These are phyloP conservation scores for Sisyra terminalis DNA, from an alignment of 2,888 invertebrate species.

Conservation along the genomic window DNA sequence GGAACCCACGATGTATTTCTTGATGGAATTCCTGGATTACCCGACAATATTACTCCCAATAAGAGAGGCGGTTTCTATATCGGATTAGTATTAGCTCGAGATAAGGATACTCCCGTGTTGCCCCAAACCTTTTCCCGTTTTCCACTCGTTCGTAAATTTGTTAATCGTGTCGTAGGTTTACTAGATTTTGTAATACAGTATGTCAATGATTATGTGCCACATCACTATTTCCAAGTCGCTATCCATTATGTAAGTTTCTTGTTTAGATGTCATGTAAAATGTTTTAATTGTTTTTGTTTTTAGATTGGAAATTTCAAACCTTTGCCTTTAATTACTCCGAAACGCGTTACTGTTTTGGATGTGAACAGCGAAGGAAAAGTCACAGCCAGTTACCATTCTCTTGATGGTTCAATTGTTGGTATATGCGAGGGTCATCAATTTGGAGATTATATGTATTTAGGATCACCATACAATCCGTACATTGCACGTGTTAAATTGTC, in stretches of 20 bases:
- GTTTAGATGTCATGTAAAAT: no score
- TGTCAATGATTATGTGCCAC: constrained; percentile 45
- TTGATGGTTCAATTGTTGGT: constrained; percentile 32
- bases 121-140: constrained; percentile 37
- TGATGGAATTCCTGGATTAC: constrained; percentile 61
- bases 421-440: constrained; percentile 52
- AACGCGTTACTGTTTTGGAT: constrained; percentile 40
- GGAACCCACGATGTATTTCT: constrained; percentile 67
- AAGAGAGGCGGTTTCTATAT: constrained; percentile 51
- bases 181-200: constrained; percentile 45
- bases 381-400: constrained; percentile 46
- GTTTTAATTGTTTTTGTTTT: constrained; percentile 19
- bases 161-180: constrained; percentile 38
- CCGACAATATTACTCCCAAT: constrained; percentile 41
- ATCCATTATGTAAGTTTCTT: constrained; percentile 36
- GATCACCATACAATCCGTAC: constrained; percentile 49
- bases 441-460: constrained; percentile 46
- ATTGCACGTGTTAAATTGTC: constrained; percentile 45
- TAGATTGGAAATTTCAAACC: constrained; percentile 50
- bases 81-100: constrained; percentile 34
- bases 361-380: constrained; percentile 57
- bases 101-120: constrained; percentile 37
- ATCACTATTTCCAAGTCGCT: constrained; percentile 40
- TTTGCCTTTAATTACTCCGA: constrained; percentile 23
- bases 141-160: constrained; percentile 46